Percentiles rank a stretch among this genome's conserved stretches.
Evolutionary conservation across 2,888 invertebrate species (phyloP).

Genomic region (Cantharis flavilabris): DNA sequence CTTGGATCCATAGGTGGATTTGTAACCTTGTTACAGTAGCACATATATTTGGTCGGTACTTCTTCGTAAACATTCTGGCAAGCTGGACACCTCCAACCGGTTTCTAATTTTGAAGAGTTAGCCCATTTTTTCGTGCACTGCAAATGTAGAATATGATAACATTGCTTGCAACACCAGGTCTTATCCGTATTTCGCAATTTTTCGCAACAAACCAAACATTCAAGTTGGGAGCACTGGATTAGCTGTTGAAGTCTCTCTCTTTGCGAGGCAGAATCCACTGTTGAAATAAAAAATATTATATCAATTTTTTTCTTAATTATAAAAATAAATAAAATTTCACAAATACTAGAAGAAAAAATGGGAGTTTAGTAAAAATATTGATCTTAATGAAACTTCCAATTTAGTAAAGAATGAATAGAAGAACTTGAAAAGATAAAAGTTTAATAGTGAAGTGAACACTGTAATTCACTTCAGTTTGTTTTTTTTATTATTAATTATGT

Average conservation of each 20-base stretch:
- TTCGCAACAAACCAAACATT: constrained; percentile 95
- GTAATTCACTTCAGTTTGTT: too few relatives aligned
- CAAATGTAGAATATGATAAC: constrained; percentile 92
- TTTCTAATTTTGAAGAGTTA: constrained; percentile 72
- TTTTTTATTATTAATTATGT: too few relatives aligned
- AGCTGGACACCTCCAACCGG: constrained; percentile 94
- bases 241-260: constrained; percentile 84
- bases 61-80: constrained; percentile 82
- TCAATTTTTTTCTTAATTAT: too few relatives aligned
- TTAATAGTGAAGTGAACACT: too few relatives aligned
- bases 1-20: constrained; percentile 78
- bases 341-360: too few relatives aligned
- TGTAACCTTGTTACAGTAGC: constrained; percentile 85
- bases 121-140: constrained; percentile 93
- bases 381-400: too few relatives aligned
- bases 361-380: too few relatives aligned
- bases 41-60: constrained; percentile 81
- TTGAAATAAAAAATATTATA: constrained; percentile 6
- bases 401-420: too few relatives aligned
- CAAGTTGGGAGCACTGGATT: constrained; percentile 78
- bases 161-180: constrained; percentile 90
- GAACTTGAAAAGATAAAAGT: too few relatives aligned
- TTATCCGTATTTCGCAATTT: constrained; percentile 77
- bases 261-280: constrained; percentile 70
- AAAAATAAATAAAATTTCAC: too few relatives aligned